Base-by-base conservation (phyloP, 2,888 invertebrate species). In the Ectobius pallidus region DNA sequence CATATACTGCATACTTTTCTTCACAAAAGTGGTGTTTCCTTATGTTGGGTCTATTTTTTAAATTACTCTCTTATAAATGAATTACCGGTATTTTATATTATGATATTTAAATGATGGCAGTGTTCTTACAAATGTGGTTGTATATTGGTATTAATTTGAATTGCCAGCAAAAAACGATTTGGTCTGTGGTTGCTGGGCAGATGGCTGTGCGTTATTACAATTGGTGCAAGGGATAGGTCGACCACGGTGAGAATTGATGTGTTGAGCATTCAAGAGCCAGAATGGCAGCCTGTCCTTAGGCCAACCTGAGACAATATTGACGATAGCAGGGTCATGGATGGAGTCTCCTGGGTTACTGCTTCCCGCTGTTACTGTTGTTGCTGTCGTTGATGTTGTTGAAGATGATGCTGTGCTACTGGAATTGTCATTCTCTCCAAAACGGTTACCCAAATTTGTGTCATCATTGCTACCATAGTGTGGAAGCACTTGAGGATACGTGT, bases 241-340 rank as follows among this genome's bases (percentile, higher is more conserved):
- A 7, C 61, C 67, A 16, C 32, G 65, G 46, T 74, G 74, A 34
- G 62, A 65, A 22, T 25, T 20, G 46, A 74, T 74, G 22, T 69
- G 70, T 49, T 68, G 70, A 34, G 44, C 62, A 34, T 74, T 74
- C 34, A 74, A 34, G 67, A 65, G 72, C 74, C 74, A 74, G 70
- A 74, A 74, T 25, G 74, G 74, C 61, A 72, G 74, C 18, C 44
- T 44, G 3, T 72, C 70, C 16, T 46, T 30, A 11, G 74, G 74
- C 74, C 74, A 74, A 14, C 46, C 22, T 14, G 61, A 49, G 3
- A 73, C 65, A 20, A 46, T 65, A 39, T 49, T 63, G 6, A 70
- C 70, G 16, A 70, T 52, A 25, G 69, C 58, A 27, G 70, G 55
- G 42, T 73, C 73, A n/a, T 67, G 65, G 25, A 73, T 3, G 0